Evolutionary conservation across 2,797 vertebrate genomes (phyloP).

Genomic region (Cyclopterus lumpus): DNA sequence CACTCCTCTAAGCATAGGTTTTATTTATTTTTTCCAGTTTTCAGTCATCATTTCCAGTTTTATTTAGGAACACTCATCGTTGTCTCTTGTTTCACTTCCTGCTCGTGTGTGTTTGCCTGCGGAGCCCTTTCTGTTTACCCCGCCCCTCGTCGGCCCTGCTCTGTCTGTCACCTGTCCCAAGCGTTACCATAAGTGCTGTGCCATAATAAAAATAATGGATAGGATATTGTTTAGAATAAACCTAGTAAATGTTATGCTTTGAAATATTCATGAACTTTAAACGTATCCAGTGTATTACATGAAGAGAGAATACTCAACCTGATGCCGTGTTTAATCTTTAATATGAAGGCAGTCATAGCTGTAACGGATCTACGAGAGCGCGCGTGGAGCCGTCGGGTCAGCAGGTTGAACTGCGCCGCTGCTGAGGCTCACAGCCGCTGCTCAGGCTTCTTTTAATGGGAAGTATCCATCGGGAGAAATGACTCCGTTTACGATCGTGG

Average conservation of each 20-base stretch:
- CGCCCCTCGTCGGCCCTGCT: no score
- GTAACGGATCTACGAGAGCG: background rate
- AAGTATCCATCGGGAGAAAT: background rate
- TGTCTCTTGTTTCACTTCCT: background rate
- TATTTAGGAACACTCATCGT: background rate
- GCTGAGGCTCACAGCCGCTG: background rate
- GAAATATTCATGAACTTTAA: background rate
- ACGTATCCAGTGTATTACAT: background rate
- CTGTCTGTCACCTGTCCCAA: no score
- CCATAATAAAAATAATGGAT: background rate
- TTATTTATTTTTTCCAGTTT: background rate
- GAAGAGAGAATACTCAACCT: background rate
- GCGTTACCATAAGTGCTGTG: no score
- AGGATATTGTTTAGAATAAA: background rate
- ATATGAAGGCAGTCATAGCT: background rate
- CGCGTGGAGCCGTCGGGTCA: slow-evolving; percentile 18
- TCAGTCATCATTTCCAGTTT: background rate
- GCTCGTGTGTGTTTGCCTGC: no score
- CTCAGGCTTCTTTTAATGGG: background rate
- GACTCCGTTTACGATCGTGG: background rate
- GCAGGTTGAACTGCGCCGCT: slow-evolving; percentile 3
- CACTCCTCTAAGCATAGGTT: background rate
- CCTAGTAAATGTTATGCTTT: background rate
- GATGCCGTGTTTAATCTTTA: background rate
- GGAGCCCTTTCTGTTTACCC: no score